Evolutionary conservation across 2,797 vertebrate genomes (phyloP), one percentile per base, ranked within the genome.

Genomic region (Gorsachius magnificus): DNA sequence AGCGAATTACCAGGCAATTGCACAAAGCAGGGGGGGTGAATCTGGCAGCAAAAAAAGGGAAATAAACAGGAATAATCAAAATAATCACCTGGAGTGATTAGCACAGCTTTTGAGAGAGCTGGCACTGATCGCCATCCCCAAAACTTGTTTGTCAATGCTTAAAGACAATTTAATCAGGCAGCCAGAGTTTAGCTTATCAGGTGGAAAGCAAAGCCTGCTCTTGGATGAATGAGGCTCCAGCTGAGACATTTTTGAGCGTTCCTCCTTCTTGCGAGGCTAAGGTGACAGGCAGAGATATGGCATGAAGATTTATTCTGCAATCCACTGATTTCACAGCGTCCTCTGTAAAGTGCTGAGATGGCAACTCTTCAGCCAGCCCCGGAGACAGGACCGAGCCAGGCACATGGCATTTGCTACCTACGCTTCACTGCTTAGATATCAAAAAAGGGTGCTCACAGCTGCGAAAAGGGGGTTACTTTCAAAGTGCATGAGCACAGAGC

Each of bases 81-180:
- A 89, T 36, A 81, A 91, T 90, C 29, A 29, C 24, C 74, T n/a
- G 35, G 46, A 71, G 33, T 57, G 38, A 57, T 36, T 36, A 57
- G 50, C 18, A 72, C 3, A 16, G 58, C 41, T 76, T 72, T 82
- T 36, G 66, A 82, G 70, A 66, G 80, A 35, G 50, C 50, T 24
- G 74, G 38, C 5, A 5, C 36, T 0, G 0, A 28, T 79, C 5
- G 0, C 19, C 35, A 3, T 19, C 33, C 24, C 75, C n/a, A 31
- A 46, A 76, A 38, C 33, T n/a, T 16, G 4, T 24, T 61, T 68
- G 58, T 53, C 54, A 22, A 0, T 6, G 50, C 41, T 93, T 61
- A 41, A 33, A 81, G 46, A 18, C 8, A 38, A 33, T 70, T 74
- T 33, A 35, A 61, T 53, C 66, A 33, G 36, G 31, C 64, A 29